Evolutionary conservation across 2,888 invertebrate genomes (phyloP).

Genomic region (Trissonchulus latispiculum): DNA sequence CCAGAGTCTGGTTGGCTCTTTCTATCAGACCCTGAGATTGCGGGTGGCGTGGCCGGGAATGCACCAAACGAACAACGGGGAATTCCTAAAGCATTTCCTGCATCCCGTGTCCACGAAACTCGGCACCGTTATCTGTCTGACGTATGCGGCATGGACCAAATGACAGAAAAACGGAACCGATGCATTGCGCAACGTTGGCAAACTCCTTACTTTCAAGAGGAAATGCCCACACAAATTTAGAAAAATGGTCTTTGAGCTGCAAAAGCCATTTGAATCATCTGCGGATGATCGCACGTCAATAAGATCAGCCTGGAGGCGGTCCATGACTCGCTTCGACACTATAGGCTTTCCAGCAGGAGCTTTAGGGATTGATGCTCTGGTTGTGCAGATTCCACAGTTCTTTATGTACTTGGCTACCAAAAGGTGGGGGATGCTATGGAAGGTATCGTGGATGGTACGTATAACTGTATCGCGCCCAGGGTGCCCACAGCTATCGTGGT

Average conservation of each 20-base stretch:
- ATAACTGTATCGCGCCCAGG: background rate
- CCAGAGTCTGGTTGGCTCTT: no score
- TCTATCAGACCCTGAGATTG: constrained; percentile 1
- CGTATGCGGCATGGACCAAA: background rate
- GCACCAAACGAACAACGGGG: background rate
- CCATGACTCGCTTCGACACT: background rate
- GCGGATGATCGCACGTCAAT: background rate
- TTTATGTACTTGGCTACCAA: background rate
- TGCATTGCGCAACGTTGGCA: background rate
- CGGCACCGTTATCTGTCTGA: background rate
- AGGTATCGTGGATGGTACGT: background rate
- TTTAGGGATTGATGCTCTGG: background rate
- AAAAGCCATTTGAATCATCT: background rate
- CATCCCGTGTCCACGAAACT: background rate
- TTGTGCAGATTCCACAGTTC: background rate
- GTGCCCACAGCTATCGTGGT: background rate
- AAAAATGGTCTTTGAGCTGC: constrained; percentile 1
- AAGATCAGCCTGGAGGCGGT: background rate
- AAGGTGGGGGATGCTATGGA: background rate
- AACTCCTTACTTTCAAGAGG: background rate
- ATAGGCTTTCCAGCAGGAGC: background rate
- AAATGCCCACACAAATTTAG: constrained; percentile 1
- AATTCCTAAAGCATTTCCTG: background rate
- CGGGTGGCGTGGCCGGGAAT: background rate
- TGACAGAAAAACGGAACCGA: background rate